Evolutionary conservation across 1,140 invertebrate species (phyloP).

Genomic region (Leptopilina boulardi): DNA sequence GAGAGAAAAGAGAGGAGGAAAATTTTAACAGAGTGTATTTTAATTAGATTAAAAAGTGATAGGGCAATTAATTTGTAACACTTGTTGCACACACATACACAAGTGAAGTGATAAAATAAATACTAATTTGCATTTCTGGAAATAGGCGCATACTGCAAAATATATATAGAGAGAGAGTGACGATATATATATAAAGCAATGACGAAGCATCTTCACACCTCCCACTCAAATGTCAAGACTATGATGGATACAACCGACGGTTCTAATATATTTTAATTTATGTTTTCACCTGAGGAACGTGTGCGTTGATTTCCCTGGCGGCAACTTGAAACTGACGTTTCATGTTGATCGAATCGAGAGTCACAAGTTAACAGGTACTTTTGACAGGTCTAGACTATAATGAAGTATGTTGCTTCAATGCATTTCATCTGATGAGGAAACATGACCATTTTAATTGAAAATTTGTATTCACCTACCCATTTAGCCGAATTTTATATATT

Average conservation of each 20-base stretch:
- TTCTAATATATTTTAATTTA: conserved; percentile 63
- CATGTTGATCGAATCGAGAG: conserved; percentile 29
- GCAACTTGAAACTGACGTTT: conserved; percentile 24
- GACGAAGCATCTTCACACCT: conserved; percentile 59
- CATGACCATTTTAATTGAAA: neutral
- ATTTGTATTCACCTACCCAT: too few relatives aligned
- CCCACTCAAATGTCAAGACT: conserved; percentile 48
- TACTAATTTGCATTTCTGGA: neutral
- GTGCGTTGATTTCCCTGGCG: conserved; percentile 50
- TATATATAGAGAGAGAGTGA: conserved; percentile 7
- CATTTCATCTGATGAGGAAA: neutral
- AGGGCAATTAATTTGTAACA: conserved; percentile 1
- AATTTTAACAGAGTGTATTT: neutral
- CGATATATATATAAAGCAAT: conserved; percentile 45
- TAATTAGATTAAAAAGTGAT: neutral
- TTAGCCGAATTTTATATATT: too few relatives aligned
- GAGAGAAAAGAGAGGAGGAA: too few relatives aligned
- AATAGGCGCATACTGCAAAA: neutral
- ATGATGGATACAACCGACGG: conserved; percentile 58
- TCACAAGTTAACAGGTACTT: conserved; percentile 20
- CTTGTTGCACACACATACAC: neutral
- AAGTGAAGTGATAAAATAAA: neutral
- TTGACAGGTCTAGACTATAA: conserved; percentile 31
- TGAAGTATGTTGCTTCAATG: neutral
- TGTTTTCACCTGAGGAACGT: conserved; percentile 58